A percentile compares a stretch with the other conserved stretches of the same genome.
Evolutionary conservation across 2,888 invertebrate species (phyloP).

Genomic region (Drosophila demipolita): DNA sequence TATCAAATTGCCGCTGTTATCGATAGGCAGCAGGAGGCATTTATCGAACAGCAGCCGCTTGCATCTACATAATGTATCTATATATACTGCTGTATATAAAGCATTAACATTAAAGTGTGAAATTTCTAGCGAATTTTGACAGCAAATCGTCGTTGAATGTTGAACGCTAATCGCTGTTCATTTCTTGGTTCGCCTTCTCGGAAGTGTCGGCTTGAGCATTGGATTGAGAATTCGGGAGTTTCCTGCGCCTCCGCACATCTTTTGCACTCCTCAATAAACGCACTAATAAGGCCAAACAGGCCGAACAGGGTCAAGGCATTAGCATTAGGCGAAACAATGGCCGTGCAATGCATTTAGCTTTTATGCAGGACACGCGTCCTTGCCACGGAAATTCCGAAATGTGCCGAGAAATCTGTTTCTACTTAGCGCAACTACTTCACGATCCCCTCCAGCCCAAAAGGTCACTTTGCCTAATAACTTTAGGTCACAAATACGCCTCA

Average conservation of each 20-base stretch:
- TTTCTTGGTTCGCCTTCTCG: conserved; percentile 45
- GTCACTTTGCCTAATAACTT: conserved; percentile 78
- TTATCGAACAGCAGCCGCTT: conserved; percentile 42
- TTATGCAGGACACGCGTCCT: conserved; percentile 70
- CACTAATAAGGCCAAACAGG: conserved; percentile 75
- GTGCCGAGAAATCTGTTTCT: conserved; percentile 61
- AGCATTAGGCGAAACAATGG: conserved; percentile 73
- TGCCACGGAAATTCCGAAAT: conserved; percentile 60
- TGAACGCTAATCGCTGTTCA: conserved; percentile 49
- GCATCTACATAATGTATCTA: not conserved
- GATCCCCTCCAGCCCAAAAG: conserved; percentile 49
- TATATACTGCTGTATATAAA: not conserved
- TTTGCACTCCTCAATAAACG: conserved; percentile 57
- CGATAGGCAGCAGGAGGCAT: conserved; percentile 33
- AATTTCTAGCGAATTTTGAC: conserved; percentile 77
- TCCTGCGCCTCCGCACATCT: conserved; percentile 44
- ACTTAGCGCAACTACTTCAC: conserved; percentile 54
- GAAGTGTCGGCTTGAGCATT: conserved; percentile 63
- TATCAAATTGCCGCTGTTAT: conserved; percentile 66
- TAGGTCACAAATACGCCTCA: conserved; percentile 74
- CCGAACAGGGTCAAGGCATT: conserved; percentile 59
- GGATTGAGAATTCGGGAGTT: conserved; percentile 55
- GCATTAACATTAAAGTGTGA: conserved; percentile 71
- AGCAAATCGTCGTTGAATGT: conserved; percentile 47
- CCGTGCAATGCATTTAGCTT: conserved; percentile 63